These are phyloP conservation scores for Cygnus olor DNA, from an alignment of 2,797 vertebrate species.

Conservation along the genomic window DNA sequence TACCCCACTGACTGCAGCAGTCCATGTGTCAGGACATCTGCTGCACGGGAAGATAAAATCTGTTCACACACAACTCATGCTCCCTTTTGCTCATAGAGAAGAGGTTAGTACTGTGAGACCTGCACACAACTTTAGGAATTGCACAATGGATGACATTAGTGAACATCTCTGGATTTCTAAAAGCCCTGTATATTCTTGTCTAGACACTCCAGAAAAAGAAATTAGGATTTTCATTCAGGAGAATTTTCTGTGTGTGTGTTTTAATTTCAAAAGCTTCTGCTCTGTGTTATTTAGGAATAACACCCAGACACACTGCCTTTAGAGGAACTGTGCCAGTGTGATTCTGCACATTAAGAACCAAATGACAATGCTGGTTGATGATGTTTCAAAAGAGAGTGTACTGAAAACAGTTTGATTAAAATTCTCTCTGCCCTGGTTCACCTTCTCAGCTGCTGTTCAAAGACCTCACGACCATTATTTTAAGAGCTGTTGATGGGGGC, in stretches of 20 bases:
- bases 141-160: not conserved
- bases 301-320: not conserved
- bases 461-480: not conserved
- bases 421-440: not conserved
- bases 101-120: not conserved
- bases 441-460: not conserved
- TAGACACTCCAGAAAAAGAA: not conserved
- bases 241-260: not conserved
- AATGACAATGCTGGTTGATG: not conserved
- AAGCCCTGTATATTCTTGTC: not conserved
- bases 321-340: not conserved
- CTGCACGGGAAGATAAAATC: constrained; percentile 50
- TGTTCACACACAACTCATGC: constrained; percentile 13
- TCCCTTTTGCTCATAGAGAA: not conserved
- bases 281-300: not conserved
- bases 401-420: not conserved
- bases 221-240: not conserved
- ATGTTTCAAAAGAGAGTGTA: not conserved
- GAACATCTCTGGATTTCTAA: not conserved
- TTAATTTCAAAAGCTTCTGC: not conserved
- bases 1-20: constrained; percentile 43
- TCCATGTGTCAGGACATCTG: constrained; percentile 59
- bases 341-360: not conserved
- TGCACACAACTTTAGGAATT: not conserved
- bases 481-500: not conserved